Base-by-base conservation (phyloP, 2,888 invertebrate genomes). In the Miltochrista miniata region DNA sequence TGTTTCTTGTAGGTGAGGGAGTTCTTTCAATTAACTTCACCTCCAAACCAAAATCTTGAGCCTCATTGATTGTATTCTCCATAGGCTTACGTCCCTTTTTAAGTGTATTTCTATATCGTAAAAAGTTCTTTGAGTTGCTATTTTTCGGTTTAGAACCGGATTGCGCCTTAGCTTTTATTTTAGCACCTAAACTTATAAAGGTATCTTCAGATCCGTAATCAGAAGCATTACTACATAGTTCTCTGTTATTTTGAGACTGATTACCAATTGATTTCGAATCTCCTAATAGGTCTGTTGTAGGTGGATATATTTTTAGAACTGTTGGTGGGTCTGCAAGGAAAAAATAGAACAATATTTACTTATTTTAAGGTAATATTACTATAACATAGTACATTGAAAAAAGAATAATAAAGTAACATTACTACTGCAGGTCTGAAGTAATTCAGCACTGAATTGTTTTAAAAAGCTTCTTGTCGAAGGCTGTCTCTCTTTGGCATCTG, bases 201-300 rank as follows among this genome's bases (percentile, higher is more conserved):
- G 92, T 92, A 48, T 92, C 92, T 72, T 90, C 92, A 8, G 92
- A 92, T 12, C 92, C 90, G 61, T 87, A 85, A 55, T 91, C 91
- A 1, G 91, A 91, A 31, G 83, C 85, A 59, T 91, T 91, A 59
- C 90, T 88, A 64, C 87, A 86, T 48, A 85, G 60, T 12, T 85
- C 87, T 67, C 72, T 83, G 37, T 83, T 76, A 29, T 61, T 76
- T 31, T 67, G 51, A 34, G 68, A 66, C 18, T 73, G 57, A 13
- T 70, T 68, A 29, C 73, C 66, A 48, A 60, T 56, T 9, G 70
- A 58, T 54, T 81, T 79, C 24, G 75, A 67, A 4, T 74, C 68
- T 18, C 79, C 74, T 1, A 91, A 74, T 39, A 91, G 59, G 31
- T 87, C 83, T 35, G 84, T 75, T 49, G 90, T 90, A 8, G 90